Evolutionary conservation across 2,113 vertebrate genomes (phyloP), one percentile per base, ranked within the genome.

Genomic region (Rhipidura dahli): DNA sequence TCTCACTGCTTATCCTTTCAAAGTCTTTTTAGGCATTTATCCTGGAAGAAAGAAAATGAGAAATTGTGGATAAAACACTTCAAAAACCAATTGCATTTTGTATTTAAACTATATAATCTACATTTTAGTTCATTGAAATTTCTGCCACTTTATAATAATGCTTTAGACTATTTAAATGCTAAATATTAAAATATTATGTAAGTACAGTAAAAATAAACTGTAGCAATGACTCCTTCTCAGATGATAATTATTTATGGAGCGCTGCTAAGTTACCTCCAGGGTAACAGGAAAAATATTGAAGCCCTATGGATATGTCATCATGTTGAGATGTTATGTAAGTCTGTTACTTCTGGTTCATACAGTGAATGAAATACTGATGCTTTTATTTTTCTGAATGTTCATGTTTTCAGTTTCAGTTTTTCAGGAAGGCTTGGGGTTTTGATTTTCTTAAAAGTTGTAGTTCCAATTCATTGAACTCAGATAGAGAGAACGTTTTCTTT

Each of bases 251-350:
- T 95, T 96, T 96, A 94, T 95, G 96, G 95, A 95, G 93, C 27
- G 95, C 96, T 97, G 96, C 95, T 97, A 97, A 97, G 95, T 97
- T 97, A 97, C 95, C 96, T 96, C 96, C 96, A 95, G 96, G 96
- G 94, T 92, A 96, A 97, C 94, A 95, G 76, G 92, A 71, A 92
- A 94, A 97, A 88, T 96, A 95, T 92, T 96, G 93, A 94, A 95
- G 85, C 92, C 93, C 90, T 92, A 86, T 92, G 93, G 88, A 75
- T 94, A 83, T 91, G 89, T 96, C 95, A 94, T 86, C 69, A 10
- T 78, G 68, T 90, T 95, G 90, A 94, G 79, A 30, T 75, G 80
- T 96, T 96, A 94, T 88, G 61, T 89, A 97, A 96, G 85, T 53
- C 83, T 87, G 20, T 93, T 90, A 51, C 71, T 93, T 89, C 56